Percentiles rank a stretch among this genome's conserved stretches.
Evolutionary conservation across 2,797 vertebrate species (phyloP).

Genomic region (Enteromius anoplus): DNA sequence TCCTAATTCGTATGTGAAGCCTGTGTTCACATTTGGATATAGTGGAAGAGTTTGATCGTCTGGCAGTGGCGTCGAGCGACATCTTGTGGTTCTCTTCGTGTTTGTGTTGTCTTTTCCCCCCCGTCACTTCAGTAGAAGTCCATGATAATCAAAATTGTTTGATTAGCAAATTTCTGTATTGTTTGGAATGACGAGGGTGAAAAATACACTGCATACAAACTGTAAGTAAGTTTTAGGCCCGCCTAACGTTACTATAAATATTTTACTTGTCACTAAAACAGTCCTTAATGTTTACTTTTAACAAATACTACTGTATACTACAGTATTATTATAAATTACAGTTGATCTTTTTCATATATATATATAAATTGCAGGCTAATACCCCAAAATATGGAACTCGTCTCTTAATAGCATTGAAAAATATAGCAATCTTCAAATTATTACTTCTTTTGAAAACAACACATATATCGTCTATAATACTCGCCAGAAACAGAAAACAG

Average conservation of each 20-base stretch:
- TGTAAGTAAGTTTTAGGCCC: neutral
- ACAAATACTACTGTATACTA: neutral
- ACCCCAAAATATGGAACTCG: neutral
- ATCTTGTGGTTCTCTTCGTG: constrained; percentile 39
- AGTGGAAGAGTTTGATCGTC: neutral
- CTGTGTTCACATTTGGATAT: neutral
- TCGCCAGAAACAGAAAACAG: neutral
- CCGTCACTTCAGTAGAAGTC: too few relatives aligned
- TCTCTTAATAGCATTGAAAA: neutral
- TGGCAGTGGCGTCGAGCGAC: constrained; percentile 22
- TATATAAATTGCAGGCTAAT: too few relatives aligned
- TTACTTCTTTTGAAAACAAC: neutral
- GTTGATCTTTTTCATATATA: too few relatives aligned
- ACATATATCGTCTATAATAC: neutral
- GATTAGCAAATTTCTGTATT: neutral
- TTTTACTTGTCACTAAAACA: neutral
- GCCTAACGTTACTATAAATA: neutral
- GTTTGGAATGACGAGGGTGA: neutral
- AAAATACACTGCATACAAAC: neutral
- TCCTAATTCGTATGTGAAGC: neutral
- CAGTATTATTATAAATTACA: neutral
- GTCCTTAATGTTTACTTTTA: neutral
- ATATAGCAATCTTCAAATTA: neutral
- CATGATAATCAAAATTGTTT: too few relatives aligned
- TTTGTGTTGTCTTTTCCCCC: too few relatives aligned